phyloP scores from a whole-genome alignment of 2,797 vertebrate genomes.

The Menidia menidia region DNA sequence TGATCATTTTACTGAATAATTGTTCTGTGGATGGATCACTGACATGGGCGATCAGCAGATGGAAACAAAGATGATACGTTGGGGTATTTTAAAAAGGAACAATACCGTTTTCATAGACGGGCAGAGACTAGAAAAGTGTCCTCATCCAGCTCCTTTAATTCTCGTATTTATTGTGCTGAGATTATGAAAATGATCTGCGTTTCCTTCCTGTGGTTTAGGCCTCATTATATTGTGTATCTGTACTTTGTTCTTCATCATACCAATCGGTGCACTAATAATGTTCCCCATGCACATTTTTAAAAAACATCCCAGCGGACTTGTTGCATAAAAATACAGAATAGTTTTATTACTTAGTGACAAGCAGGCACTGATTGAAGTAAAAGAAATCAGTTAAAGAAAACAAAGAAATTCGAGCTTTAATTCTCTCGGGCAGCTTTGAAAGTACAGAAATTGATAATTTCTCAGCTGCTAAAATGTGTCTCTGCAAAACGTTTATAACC shows the following conservation, averaged over 20 bases:
- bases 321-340: not conserved
- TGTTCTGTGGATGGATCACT: no score
- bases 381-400: not conserved
- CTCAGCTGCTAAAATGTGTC: no score
- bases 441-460: rapidly evolving
- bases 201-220: not conserved
- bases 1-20: no score
- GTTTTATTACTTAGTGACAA: no score
- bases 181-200: not conserved
- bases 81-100: no score
- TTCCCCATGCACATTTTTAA: not conserved
- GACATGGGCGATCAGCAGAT: no score
- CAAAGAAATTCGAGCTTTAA: not conserved
- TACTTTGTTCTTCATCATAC: not conserved
- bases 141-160: not conserved
- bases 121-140: not conserved
- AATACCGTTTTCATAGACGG: no score
- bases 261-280: not conserved
- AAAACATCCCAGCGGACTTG: not conserved
- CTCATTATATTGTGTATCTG: not conserved
- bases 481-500: rapidly evolving
- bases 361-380: not conserved
- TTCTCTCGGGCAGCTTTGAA: no score
- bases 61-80: no score
- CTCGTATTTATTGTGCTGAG: not conserved